phyloP scores from a whole-genome alignment of 1,140 invertebrate species.

The Saccostrea glomerata region DNA sequence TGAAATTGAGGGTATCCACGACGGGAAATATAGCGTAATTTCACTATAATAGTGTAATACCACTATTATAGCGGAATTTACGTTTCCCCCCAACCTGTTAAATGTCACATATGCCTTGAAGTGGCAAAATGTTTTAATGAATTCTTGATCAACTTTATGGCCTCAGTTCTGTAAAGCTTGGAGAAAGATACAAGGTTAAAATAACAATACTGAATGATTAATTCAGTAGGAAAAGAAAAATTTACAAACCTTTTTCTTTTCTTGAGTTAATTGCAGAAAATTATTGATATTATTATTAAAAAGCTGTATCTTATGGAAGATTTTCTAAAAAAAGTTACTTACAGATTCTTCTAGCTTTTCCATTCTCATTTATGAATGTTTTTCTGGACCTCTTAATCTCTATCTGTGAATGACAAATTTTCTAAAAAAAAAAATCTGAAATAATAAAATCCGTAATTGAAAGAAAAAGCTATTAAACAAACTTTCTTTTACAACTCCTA shows the following conservation, averaged over 20 bases:
- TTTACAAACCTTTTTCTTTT: neutral
- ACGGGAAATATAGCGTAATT: no score
- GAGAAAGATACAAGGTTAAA: conserved; percentile 2
- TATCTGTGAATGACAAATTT: neutral
- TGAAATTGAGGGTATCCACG: no score
- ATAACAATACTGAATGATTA: neutral
- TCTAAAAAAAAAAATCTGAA: neutral
- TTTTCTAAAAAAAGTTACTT: neutral
- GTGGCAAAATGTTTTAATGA: neutral
- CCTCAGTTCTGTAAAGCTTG: neutral
- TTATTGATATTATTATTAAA: neutral
- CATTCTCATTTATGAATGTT: neutral
- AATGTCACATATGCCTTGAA: neutral
- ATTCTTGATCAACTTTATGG: neutral
- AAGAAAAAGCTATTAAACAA: neutral
- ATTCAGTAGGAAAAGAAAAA: neutral
- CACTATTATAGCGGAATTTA: no score
- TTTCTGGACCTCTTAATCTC: conserved; percentile 1
- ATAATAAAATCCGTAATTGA: neutral
- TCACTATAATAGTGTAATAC: no score
- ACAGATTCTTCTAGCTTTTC: neutral
- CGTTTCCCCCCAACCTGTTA: no score
- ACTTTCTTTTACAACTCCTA: neutral
- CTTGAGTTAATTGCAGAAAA: neutral
- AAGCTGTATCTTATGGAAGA: neutral